Evolutionary conservation across 2,888 invertebrate genomes (phyloP).

Genomic region (Drosophila diplacantha): DNA sequence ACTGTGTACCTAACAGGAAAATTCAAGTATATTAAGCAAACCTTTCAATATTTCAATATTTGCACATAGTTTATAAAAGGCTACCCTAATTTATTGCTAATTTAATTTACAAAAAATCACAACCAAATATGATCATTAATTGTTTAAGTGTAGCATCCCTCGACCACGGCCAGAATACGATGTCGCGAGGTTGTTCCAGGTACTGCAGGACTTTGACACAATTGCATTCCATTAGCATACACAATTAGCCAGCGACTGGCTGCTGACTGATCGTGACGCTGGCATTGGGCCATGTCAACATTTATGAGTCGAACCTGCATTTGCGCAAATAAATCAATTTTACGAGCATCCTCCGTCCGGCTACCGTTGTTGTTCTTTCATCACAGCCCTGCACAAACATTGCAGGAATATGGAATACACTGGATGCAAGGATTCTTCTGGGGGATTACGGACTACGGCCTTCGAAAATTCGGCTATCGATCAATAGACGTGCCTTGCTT

Average conservation of each 20-base stretch:
- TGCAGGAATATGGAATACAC: not conserved
- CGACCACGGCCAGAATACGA: slow-evolving; percentile 22
- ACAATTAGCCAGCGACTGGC: slow-evolving; percentile 60
- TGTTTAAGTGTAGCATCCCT: slow-evolving; percentile 29
- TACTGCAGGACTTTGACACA: slow-evolving; percentile 67
- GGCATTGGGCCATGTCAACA: slow-evolving; percentile 42
- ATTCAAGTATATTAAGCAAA: no score
- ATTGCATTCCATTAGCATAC: slow-evolving; percentile 71
- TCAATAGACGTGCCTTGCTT: slow-evolving; percentile 42
- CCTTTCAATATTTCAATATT: not conserved
- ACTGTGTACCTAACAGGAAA: no score
- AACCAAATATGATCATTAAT: not conserved
- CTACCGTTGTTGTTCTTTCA: slow-evolving; percentile 62
- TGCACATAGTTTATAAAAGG: not conserved
- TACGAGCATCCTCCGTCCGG: slow-evolving; percentile 29
- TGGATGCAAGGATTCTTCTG: not conserved
- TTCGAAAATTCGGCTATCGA: slow-evolving; percentile 27
- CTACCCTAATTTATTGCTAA: not conserved
- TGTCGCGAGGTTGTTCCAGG: slow-evolving; percentile 48
- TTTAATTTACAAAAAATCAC: not conserved
- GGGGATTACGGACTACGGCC: slow-evolving; percentile 6
- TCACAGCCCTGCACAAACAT: slow-evolving; percentile 55
- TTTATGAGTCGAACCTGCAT: slow-evolving; percentile 51
- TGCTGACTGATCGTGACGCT: slow-evolving; percentile 41
- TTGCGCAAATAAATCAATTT: slow-evolving; percentile 57